Evolutionary conservation across 2,888 invertebrate species (phyloP).

Genomic region (Apodemia mormo): DNA sequence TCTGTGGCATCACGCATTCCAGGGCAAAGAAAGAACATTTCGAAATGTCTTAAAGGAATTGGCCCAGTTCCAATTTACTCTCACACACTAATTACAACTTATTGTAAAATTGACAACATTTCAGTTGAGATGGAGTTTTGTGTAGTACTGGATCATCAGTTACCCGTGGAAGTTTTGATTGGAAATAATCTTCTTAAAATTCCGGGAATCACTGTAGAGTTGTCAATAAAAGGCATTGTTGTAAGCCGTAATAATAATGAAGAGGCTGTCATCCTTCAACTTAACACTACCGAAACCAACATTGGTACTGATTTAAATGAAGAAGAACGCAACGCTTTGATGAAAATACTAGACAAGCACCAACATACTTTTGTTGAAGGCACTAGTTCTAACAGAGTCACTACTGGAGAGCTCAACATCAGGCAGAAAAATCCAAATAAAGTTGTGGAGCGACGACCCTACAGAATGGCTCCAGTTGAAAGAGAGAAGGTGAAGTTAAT

Average conservation of each 20-base stretch:
- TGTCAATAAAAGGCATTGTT: no score
- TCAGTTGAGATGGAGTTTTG: slow-evolving; percentile 21
- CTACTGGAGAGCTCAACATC: slow-evolving; percentile 32
- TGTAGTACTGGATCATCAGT: no score
- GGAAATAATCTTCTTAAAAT: no score
- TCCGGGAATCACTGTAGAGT: no score
- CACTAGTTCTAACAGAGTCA: slow-evolving; percentile 26
- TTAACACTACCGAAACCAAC: no score
- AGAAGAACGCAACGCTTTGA: no score
- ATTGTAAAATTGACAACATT: neutral
- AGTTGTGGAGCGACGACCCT: slow-evolving; percentile 32
- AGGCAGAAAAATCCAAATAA: slow-evolving; percentile 29
- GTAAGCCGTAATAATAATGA: no score
- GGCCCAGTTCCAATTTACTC: neutral
- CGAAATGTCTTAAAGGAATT: neutral
- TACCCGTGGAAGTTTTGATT: no score
- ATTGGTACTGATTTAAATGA: no score
- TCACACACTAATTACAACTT: neutral
- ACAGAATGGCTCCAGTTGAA: slow-evolving; percentile 37
- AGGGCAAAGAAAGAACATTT: neutral
- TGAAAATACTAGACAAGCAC: no score
- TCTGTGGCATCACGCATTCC: neutral
- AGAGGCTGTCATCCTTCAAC: no score
- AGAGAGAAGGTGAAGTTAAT: slow-evolving; percentile 38
- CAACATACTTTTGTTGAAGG: no score